Conservation (phyloP, 2,888 invertebrate species). For the Nomada fucata region DNA sequence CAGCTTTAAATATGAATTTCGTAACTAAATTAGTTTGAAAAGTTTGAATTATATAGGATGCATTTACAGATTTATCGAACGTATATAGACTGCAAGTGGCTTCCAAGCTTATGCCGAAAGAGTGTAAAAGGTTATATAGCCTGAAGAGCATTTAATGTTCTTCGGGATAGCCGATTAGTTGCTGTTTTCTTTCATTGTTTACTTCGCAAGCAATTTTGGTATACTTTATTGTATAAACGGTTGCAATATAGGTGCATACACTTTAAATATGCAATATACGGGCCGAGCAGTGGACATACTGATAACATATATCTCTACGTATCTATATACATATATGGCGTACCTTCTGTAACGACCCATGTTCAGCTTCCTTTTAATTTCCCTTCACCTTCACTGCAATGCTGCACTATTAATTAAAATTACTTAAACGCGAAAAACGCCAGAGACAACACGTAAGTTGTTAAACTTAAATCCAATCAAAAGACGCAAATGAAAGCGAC, state of each 20-base stretch:
- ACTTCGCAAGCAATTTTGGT: background rate
- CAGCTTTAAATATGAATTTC: background rate
- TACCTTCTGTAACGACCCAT: slow-evolving; percentile 71
- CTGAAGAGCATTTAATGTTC: background rate
- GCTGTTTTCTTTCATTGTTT: background rate
- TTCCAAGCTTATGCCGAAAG: background rate
- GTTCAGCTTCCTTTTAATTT: slow-evolving; percentile 19
- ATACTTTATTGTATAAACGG: background rate
- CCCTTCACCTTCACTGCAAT: background rate
- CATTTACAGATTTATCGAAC: background rate
- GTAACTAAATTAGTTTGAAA: background rate
- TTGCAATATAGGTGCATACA: background rate
- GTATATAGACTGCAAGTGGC: too few relatives aligned
- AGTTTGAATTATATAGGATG: background rate
- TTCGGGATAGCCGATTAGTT: background rate
- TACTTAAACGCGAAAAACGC: slow-evolving; percentile 6
- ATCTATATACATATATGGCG: slow-evolving; percentile 3
- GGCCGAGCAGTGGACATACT: slow-evolving; percentile 13
- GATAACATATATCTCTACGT: slow-evolving; percentile 6
- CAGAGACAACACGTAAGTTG: slow-evolving; percentile 9
- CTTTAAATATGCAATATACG: background rate
- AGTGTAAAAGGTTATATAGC: slow-evolving; percentile 32
- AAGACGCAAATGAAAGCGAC: slow-evolving; percentile 59
- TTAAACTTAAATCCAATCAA: slow-evolving; percentile 24
- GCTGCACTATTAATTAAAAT: slow-evolving; percentile 10